Conservation (phyloP, 1,140 invertebrate genomes). For the Cephus cinctus region DNA sequence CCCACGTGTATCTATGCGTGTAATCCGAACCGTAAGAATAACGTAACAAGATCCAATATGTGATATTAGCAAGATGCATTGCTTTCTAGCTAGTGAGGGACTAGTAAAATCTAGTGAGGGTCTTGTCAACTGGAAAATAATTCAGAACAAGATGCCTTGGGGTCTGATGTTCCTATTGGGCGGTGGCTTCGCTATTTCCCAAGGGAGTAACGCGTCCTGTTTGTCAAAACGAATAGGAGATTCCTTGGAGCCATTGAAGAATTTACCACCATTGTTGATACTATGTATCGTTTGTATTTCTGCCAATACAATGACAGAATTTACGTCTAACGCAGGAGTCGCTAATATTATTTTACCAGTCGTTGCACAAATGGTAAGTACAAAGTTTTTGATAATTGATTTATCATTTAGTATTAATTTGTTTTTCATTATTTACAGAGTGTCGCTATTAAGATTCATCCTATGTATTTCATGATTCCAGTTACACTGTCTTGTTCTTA, state of each 20-base stretch:
- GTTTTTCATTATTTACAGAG: constrained; percentile 47
- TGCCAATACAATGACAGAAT: constrained; percentile 70
- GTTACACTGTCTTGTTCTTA: constrained; percentile 78
- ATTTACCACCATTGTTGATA: constrained; percentile 57
- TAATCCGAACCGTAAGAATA: constrained; percentile 29
- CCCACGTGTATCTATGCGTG: constrained; percentile 66
- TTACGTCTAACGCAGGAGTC: constrained; percentile 82
- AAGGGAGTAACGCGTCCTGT: constrained; percentile 70
- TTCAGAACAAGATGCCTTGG: constrained; percentile 74
- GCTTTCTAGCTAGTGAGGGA: constrained; percentile 42
- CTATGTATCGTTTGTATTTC: constrained; percentile 60
- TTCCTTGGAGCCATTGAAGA: constrained; percentile 58
- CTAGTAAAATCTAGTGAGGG: constrained; percentile 61
- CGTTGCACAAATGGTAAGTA: constrained; percentile 71
- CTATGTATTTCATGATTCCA: constrained; percentile 85
- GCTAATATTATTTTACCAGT: constrained; percentile 84
- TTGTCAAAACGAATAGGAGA: constrained; percentile 70
- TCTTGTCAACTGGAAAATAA: constrained; percentile 71
- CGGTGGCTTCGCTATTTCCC: constrained; percentile 82
- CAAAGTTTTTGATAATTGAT: constrained; percentile 21
- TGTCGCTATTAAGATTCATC: constrained; percentile 69
- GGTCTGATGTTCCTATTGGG: constrained; percentile 71
- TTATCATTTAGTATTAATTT: constrained; percentile 12
- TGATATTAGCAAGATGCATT: too few species aligned
- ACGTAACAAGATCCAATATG: background rate